Conservation (phyloP, 2,113 vertebrate genomes). For the Fulica atra region DNA sequence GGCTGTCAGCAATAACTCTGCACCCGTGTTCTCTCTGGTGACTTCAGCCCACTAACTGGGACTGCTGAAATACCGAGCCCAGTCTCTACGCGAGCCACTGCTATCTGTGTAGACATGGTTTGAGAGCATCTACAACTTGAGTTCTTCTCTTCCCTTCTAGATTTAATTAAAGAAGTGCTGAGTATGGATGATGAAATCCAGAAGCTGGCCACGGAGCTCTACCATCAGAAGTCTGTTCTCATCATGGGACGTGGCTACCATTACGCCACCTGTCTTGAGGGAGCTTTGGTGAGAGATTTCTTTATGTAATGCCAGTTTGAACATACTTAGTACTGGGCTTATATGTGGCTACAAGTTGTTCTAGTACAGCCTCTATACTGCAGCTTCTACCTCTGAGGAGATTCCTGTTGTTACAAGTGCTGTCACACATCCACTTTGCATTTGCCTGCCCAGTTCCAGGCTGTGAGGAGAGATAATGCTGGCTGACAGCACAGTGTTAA, state of each 20-base stretch:
- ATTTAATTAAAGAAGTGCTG: conserved; percentile 95
- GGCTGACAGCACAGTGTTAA: fast-evolving
- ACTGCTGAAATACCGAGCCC: not conserved
- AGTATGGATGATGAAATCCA: conserved; percentile 97
- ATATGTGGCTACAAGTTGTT: fast-evolving
- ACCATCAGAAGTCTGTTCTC: conserved; percentile 96
- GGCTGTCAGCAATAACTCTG: fast-evolving
- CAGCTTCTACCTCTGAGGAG: not conserved
- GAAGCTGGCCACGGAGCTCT: conserved; percentile 90
- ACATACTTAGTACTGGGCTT: not conserved
- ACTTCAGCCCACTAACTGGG: not conserved
- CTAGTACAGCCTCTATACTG: fast-evolving
- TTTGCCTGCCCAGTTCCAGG: not conserved
- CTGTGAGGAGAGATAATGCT: not conserved
- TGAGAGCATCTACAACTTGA: not conserved
- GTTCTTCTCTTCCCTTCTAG: conserved; percentile 64
- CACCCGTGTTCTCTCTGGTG: fast-evolving
- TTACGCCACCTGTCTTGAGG: conserved; percentile 95
- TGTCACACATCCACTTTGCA: fast-evolving
- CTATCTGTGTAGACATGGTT: fast-evolving
- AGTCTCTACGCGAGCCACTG: fast-evolving
- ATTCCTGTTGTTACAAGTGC: not conserved
- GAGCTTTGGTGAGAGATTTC: conserved; percentile 86
- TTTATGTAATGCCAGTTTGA: not conserved
- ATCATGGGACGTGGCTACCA: conserved; percentile 99